Conservation (phyloP, 2,113 vertebrate genomes). For the Ancistrus triradiatus region DNA sequence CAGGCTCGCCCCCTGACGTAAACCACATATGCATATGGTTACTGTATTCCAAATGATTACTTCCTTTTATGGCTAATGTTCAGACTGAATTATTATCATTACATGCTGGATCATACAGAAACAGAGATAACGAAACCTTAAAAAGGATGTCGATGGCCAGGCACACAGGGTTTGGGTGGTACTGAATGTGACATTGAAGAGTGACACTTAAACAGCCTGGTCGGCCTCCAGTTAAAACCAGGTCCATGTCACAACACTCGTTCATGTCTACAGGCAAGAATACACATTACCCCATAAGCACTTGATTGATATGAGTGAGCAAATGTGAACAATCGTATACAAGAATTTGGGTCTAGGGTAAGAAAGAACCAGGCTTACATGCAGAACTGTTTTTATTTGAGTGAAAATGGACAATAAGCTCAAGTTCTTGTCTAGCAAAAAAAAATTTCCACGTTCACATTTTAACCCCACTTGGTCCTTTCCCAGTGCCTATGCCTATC, state of each 20-base stretch:
- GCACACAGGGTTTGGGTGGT: constrained; percentile 61
- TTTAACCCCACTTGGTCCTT: too few relatives aligned
- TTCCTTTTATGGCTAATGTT: neutral
- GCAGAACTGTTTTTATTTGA: too few relatives aligned
- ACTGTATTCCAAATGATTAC: neutral
- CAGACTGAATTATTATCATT: neutral
- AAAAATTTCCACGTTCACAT: too few relatives aligned
- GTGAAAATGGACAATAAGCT: too few relatives aligned
- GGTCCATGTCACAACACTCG: constrained; percentile 69
- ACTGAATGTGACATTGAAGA: constrained; percentile 72
- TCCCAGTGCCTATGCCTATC: too few relatives aligned
- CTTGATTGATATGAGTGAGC: too few relatives aligned
- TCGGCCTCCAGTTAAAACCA: constrained; percentile 71
- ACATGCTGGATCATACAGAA: neutral
- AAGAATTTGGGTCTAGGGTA: too few relatives aligned
- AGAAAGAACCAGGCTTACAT: too few relatives aligned
- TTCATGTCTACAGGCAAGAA: constrained; percentile 64
- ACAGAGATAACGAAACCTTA: constrained; percentile 54
- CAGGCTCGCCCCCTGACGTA: constrained; percentile 78
- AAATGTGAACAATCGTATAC: too few relatives aligned
- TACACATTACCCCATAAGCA: neutral
- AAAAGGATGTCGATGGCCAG: constrained; percentile 80
- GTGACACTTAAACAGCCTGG: constrained; percentile 64
- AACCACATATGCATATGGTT: too few relatives aligned
- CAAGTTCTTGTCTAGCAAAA: too few relatives aligned